phyloP scores from a whole-genome alignment of 2,113 vertebrate species.

The Oophaga pumilio region DNA sequence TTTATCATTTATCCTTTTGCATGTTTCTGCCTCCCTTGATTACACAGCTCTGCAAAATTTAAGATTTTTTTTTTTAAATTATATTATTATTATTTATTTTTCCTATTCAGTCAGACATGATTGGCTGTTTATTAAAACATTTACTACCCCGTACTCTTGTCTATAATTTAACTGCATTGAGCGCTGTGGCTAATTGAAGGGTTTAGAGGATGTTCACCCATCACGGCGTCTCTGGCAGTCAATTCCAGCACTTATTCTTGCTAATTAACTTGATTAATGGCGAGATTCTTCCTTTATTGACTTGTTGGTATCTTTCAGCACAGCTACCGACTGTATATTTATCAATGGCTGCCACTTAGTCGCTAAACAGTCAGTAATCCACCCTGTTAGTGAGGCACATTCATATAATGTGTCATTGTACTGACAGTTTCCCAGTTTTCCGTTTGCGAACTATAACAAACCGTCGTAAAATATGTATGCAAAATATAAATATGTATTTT shows the following conservation, averaged over 20 bases:
- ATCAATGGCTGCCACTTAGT: not conserved
- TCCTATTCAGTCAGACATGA: not conserved
- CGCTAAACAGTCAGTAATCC: not conserved
- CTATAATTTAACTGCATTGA: conserved; percentile 9
- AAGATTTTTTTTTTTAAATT: no score
- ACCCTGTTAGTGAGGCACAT: not conserved
- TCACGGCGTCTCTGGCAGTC: not conserved
- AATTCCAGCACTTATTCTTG: conserved; percentile 37
- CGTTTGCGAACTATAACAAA: no score
- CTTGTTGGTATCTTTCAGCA: not conserved
- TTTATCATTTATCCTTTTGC: no score
- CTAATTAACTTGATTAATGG: conserved; percentile 53
- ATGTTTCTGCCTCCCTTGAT: no score
- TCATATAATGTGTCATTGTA: not conserved
- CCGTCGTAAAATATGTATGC: no score
- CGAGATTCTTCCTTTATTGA: not conserved
- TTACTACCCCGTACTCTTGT: not conserved
- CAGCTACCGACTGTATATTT: not conserved
- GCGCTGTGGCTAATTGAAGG: conserved; percentile 16
- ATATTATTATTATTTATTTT: not conserved
- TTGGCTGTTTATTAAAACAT: not conserved
- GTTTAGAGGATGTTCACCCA: conserved; percentile 1
- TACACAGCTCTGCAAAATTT: no score
- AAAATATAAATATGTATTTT: no score
- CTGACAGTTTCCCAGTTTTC: not conserved